Evolutionary conservation across 2,888 invertebrate genomes (phyloP), one percentile per base, ranked within the genome.

Genomic region (Drosophila phalerata): DNA sequence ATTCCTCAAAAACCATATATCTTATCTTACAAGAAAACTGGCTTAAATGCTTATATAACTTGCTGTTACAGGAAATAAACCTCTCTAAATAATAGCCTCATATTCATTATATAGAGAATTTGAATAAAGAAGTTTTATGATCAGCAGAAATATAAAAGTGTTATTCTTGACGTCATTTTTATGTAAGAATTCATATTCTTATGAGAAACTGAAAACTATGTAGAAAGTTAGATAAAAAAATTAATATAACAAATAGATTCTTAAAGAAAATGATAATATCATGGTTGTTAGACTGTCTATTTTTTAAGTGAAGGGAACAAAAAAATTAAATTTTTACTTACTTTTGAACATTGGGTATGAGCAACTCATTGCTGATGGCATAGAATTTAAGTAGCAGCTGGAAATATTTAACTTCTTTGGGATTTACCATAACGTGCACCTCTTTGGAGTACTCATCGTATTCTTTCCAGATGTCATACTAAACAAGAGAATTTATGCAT

Each of bases 351-450:
- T 63, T 40, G 1, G 93, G 89, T 62, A 95, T 93, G 56, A 93
- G 91, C 0, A 94, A 76, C 68, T 93, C 88, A 32, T 90, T 91
- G 22, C 92, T 71, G 4, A 95, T 90, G 1, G 92, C 90, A 52
- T 90, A 88, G 0, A 87, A 51, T 1, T 91, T 85, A 53, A 94
- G 90, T 0, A 93, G 84, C 38, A 91, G 79, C 53, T 92, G 86
- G 75, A 95, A 94, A 0, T 93, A 91, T 0, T 56, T 55, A 34
- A 93, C 85, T 37, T 93, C 91, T 8, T 93, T 91, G 0, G 96
- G 95, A 11, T 94, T 92, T 0, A 96, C 94, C 95, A 96, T 95
- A 2, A 96, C 91, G 51, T 94, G 85, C 17, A 91, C 93, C 8
- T 94, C 92, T 55, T 84, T 80, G 1, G 91, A 91, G 58, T 92